Base-by-base conservation (phyloP, 2,888 invertebrate genomes). In the Lochmaea crataegi region DNA sequence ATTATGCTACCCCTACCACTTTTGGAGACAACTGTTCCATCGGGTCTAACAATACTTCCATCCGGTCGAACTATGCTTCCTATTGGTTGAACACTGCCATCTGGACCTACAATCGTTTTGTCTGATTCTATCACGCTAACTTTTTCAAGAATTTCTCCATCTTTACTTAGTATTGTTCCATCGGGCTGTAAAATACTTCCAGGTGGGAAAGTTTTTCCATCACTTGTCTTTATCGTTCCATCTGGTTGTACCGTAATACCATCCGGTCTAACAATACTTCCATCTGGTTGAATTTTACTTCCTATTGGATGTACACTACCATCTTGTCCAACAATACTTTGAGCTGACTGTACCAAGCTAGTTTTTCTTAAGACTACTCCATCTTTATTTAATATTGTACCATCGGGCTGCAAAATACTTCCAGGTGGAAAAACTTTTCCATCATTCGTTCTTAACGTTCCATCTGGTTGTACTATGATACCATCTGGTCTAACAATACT, bases 1-100 rank as follows among this genome's bases (percentile, higher is more conserved):
- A 57, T 57, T 26, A 26, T 10, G n/a, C 14, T 58, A 26, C 26
- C 58, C n/a, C n/a, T 48, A 6, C 14, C 14, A 14, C 14, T 4
- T 58, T 22, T 11, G 3, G 11, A 2, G 2, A 6, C n/a, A 51
- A 51, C 5, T 6, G 16, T n/a, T 14, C 16, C 61, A 61, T 41
- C 61, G 42, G 61, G 61, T 38, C 41, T 41, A 41, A 26, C 11
- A 26, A 61, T 61, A 16, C 4, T 61, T 61, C 42, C 61, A 38
- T 61, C 41, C 5, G 42, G 11, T 41, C 7, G 3, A 26, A 58
- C 14, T 26, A 6, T 22, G 12, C 58, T 58, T 58, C 58, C 58
- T 14, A n/a, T 22, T 4, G 58, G 32, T 2, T 10, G 42, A 16
- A 61, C 18, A 61, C n/a, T 38, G 2, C 61, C 42, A 60, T 60